phyloP scores from a whole-genome alignment of 2,888 invertebrate genomes.

The Poecilus cupreus region DNA sequence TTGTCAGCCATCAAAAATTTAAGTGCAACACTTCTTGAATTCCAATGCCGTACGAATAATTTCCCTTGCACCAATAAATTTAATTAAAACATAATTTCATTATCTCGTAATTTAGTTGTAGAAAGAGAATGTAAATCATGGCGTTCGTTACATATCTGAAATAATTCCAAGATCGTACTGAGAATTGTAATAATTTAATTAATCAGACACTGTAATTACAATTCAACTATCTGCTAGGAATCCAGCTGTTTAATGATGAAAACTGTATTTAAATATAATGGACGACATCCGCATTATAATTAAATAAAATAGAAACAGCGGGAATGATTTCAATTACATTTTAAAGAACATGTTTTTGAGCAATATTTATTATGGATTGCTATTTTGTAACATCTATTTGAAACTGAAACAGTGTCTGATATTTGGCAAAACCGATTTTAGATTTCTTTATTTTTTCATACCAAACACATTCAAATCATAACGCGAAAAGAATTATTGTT shows the following conservation, averaged over 20 bases:
- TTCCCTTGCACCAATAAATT: not conserved
- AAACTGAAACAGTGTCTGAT: too few relatives aligned
- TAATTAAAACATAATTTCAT: slow-evolving; percentile 11
- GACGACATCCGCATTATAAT: not conserved
- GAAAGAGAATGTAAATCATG: not conserved
- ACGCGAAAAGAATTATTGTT: too few relatives aligned
- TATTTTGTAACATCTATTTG: too few relatives aligned
- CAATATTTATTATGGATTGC: not conserved
- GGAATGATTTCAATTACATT: not conserved
- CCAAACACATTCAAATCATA: too few relatives aligned
- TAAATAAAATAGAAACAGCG: not conserved
- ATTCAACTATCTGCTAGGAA: not conserved
- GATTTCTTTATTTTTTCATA: too few relatives aligned
- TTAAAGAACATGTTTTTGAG: too few relatives aligned
- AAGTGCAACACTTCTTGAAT: too few relatives aligned
- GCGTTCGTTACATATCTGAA: not conserved
- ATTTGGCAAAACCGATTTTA: too few relatives aligned
- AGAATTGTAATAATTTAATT: not conserved
- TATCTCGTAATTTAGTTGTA: not conserved
- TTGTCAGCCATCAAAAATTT: too few relatives aligned
- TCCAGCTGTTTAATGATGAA: not conserved
- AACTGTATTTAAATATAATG: not conserved
- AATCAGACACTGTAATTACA: not conserved
- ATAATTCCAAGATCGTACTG: not conserved
- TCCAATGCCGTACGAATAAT: not conserved